Evolutionary conservation across 2,888 invertebrate genomes (phyloP).

Genomic region (Entomobrya multifasciata): DNA sequence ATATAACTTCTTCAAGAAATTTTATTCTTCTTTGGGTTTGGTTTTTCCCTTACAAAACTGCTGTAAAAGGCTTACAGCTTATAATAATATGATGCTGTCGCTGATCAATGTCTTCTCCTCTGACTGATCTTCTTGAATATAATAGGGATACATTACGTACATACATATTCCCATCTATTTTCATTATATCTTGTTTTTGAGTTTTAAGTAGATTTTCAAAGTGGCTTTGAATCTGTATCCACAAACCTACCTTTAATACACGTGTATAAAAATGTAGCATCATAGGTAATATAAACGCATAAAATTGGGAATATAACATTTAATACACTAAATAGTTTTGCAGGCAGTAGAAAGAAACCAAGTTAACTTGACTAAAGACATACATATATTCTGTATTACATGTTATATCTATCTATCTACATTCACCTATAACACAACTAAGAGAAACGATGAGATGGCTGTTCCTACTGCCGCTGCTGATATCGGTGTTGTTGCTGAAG

Average conservation of each 20-base stretch:
- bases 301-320: no score
- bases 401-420: slow-evolving; percentile 17
- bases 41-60: slow-evolving; percentile 26
- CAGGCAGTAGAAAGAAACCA: no score
- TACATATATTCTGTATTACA: background rate
- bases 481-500: slow-evolving; percentile 71
- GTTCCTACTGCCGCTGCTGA: slow-evolving; percentile 62
- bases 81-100: slow-evolving; percentile 15
- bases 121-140: background rate
- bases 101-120: slow-evolving; percentile 29
- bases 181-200: no score
- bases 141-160: no score
- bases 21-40: slow-evolving; percentile 5
- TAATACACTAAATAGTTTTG: no score
- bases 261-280: no score
- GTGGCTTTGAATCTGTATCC: no score
- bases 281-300: no score
- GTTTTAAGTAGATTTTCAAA: no score
- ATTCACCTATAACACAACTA: slow-evolving; percentile 1
- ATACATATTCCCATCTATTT: no score
- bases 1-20: background rate
- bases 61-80: slow-evolving; percentile 54
- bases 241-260: no score
- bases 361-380: background rate
- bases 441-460: background rate